These are phyloP conservation scores for Lordiphosa clarofinis DNA, from an alignment of 1,140 invertebrate species.

Conservation along the genomic window DNA sequence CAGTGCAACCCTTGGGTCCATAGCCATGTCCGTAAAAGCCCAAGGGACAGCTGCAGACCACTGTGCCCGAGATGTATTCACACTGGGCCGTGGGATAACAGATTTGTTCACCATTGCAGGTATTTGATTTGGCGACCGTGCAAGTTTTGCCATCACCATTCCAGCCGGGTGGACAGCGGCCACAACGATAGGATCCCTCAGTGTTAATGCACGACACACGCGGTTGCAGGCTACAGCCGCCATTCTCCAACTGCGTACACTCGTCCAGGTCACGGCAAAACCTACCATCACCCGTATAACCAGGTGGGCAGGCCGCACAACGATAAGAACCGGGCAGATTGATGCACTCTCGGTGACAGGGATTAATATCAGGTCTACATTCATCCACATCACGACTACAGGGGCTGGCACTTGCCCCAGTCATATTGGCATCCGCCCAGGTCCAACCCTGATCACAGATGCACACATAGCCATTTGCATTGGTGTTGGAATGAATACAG, in stretches of 20 bases:
- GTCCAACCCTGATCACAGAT: constrained; percentile 94
- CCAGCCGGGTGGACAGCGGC: constrained; percentile 91
- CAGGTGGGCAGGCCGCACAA: constrained; percentile 91
- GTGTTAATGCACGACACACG: constrained; percentile 89
- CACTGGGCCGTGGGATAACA: constrained; percentile 86
- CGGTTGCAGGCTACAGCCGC: constrained; percentile 93
- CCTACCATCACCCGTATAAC: constrained; percentile 92
- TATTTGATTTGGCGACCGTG: constrained; percentile 35
- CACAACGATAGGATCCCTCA: constrained; percentile 89
- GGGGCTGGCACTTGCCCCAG: constrained; percentile 83
- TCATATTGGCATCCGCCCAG: constrained; percentile 82
- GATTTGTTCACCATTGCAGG: constrained; percentile 45
- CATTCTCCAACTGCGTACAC: constrained; percentile 88
- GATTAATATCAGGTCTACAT: constrained; percentile 85
- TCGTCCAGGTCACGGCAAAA: constrained; percentile 93
- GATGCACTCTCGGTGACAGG: constrained; percentile 91
- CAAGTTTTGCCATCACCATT: constrained; percentile 88
- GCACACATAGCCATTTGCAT: constrained; percentile 84
- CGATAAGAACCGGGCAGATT: constrained; percentile 92
- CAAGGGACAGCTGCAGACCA: constrained; percentile 88
- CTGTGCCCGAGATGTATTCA: constrained; percentile 83
- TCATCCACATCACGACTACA: constrained; percentile 89
- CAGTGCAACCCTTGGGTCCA: constrained; percentile 50
- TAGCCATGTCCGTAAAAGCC: constrained; percentile 86
- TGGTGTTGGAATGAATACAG: constrained; percentile 84